A percentile compares a stretch with the other conserved stretches of the same genome.
These are phyloP conservation scores for Lycorma delicatula DNA, from an alignment of 1,140 invertebrate species.

Conservation along the genomic window DNA sequence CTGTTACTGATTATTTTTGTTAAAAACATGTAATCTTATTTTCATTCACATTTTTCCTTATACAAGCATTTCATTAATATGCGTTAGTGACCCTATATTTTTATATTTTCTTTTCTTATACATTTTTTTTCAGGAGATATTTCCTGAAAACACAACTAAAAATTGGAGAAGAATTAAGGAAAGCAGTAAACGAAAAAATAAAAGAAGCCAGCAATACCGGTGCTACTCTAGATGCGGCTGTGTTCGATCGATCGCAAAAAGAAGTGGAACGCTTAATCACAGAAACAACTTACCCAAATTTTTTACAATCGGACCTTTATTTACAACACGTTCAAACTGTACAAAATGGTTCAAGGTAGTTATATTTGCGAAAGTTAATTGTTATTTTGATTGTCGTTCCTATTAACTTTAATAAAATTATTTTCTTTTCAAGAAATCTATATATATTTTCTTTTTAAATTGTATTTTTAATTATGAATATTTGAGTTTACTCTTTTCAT, in stretches of 20 bases:
- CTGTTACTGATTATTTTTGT: too few relatives aligned
- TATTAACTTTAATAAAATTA: not conserved
- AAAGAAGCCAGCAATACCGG: conserved; percentile 44
- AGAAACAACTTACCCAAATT: conserved; percentile 80
- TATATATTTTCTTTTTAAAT: too few relatives aligned
- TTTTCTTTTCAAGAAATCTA: too few relatives aligned
- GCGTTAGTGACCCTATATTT: not conserved
- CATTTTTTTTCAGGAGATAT: conserved; percentile 48
- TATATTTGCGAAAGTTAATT: not conserved
- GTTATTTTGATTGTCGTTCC: not conserved
- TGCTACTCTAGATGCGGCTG: conserved; percentile 28
- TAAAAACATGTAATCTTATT: too few relatives aligned
- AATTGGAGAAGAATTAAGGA: conserved; percentile 67
- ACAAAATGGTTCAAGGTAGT: conserved; percentile 29
- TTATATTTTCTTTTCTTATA: conserved; percentile 16
- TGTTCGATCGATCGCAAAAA: conserved; percentile 59
- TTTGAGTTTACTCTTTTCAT: too few relatives aligned
- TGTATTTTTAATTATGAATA: too few relatives aligned
- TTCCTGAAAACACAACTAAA: conserved; percentile 72
- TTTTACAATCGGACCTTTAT: conserved; percentile 84
- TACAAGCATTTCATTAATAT: too few relatives aligned
- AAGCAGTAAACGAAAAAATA: conserved; percentile 53
- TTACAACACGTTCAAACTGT: conserved; percentile 71
- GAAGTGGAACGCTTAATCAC: conserved; percentile 75
- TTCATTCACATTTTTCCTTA: too few relatives aligned